A percentile compares a stretch with the other conserved stretches of the same genome.
These are phyloP conservation scores for Coremacera marginata DNA, from an alignment of 2,888 invertebrate species.

Conservation along the genomic window DNA sequence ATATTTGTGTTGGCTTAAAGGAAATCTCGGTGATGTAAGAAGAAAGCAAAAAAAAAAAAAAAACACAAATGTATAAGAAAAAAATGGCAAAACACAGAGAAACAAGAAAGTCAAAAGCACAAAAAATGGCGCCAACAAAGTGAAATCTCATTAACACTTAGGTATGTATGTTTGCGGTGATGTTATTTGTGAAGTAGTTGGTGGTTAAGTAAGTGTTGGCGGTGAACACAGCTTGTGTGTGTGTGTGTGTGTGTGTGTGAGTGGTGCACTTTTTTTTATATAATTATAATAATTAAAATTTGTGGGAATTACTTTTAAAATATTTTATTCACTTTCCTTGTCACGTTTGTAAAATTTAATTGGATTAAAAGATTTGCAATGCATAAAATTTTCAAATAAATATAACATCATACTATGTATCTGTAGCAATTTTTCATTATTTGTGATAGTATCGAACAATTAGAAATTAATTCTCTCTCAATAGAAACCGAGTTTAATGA, in stretches of 20 bases:
- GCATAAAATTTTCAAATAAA: too few species aligned
- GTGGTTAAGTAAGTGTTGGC: not conserved
- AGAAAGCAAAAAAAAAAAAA: not conserved
- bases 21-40: not conserved
- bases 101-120: not conserved
- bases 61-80: not conserved
- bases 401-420: too few species aligned
- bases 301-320: too few species aligned
- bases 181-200: not conserved
- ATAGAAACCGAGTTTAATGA: too few species aligned
- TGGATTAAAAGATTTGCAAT: too few species aligned
- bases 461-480: too few species aligned
- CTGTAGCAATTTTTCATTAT: too few species aligned
- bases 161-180: not conserved
- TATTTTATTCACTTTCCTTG: too few species aligned
- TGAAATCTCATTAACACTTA: slow-evolving; percentile 38
- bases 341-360: too few species aligned
- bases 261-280: not conserved
- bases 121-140: not conserved
- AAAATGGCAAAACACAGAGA: not conserved
- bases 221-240: not conserved
- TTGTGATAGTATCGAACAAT: too few species aligned
- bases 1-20: not conserved
- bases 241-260: not conserved
- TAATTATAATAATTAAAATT: not conserved